phyloP scores from a whole-genome alignment of 1,140 invertebrate species.

The Cydia pomonella region DNA sequence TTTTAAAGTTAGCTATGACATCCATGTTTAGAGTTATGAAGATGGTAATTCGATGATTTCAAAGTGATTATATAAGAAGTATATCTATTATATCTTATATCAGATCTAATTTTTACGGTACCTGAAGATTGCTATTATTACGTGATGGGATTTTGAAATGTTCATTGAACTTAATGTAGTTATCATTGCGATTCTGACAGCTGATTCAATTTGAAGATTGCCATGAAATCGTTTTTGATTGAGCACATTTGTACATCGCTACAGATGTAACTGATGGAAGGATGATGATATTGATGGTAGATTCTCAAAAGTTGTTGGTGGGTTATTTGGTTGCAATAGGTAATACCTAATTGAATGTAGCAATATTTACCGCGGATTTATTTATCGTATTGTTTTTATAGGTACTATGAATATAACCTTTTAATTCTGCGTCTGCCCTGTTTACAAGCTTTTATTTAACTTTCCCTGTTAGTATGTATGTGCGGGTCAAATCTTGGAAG shows the following conservation, averaged over 20 bases:
- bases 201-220: background rate
- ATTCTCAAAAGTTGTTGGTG: too few species aligned
- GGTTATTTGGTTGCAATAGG: too few species aligned
- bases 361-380: too few species aligned
- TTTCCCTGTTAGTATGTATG: too few species aligned
- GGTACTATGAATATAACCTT: too few species aligned
- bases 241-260: background rate
- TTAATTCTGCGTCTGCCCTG: too few species aligned
- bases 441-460: too few species aligned
- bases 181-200: background rate
- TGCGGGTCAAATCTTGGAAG: too few species aligned
- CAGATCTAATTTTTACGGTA: slow-evolving; percentile 1
- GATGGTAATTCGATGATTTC: slow-evolving; percentile 14
- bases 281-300: too few species aligned
- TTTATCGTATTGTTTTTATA: too few species aligned
- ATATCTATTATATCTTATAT: slow-evolving; percentile 4
- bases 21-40: background rate
- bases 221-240: background rate
- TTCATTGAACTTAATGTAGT: background rate
- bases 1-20: background rate
- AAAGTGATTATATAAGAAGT: background rate
- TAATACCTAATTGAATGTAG: too few species aligned
- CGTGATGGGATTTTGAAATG: slow-evolving; percentile 12
- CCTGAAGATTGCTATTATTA: background rate
- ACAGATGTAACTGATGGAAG: too few species aligned